Percentiles rank a stretch among this genome's conserved stretches.
Evolutionary conservation across 2,888 invertebrate genomes (phyloP).

Genomic region (Zhuqinia jingwanae): DNA sequence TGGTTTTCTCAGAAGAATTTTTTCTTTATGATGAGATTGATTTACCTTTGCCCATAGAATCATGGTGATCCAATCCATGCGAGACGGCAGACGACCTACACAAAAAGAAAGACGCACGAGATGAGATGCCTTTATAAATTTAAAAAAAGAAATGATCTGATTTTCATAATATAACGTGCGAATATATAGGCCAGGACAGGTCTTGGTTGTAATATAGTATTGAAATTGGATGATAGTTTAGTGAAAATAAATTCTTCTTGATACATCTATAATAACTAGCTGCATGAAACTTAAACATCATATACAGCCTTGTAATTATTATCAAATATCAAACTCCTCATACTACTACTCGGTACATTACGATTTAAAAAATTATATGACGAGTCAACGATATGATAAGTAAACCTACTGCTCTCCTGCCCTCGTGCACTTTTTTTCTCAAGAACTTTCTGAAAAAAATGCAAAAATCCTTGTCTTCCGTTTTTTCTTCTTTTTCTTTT

Average conservation of each 20-base stretch:
- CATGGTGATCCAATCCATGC: no score
- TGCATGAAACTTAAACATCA: neutral
- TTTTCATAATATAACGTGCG: neutral
- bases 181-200: neutral
- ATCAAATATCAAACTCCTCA: neutral
- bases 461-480: neutral
- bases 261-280: neutral
- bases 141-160: neutral
- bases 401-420: slow-evolving; percentile 29
- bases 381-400: slow-evolving; percentile 11
- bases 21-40: neutral
- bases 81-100: no score
- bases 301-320: no score
- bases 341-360: neutral
- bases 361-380: neutral
- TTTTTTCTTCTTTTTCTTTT: neutral
- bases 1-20: no score
- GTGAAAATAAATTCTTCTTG: neutral
- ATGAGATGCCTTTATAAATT: neutral
- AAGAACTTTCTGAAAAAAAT: neutral
- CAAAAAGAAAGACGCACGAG: neutral
- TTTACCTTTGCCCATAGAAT: neutral
- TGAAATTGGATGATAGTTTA: no score
- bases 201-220: neutral
- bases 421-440: slow-evolving; percentile 43